phyloP scores from a whole-genome alignment of 2,797 vertebrate species.

The Sebastiscus albofasciatus region DNA sequence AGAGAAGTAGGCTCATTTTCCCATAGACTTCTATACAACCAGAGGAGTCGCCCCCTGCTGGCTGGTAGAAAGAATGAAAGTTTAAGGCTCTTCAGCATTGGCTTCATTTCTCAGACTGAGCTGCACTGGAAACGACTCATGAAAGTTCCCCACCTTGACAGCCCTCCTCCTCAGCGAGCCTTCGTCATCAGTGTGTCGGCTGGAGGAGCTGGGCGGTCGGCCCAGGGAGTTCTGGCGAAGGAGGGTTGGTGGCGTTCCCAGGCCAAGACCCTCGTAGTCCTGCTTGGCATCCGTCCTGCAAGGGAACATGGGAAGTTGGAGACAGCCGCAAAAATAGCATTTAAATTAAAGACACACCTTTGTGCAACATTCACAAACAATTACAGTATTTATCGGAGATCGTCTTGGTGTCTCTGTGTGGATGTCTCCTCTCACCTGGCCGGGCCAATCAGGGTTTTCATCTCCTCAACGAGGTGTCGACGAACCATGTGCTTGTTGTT shows the following conservation, averaged over 20 bases:
- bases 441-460: conserved; percentile 82
- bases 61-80: too few relatives aligned
- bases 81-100: too few relatives aligned
- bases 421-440: conserved; percentile 77
- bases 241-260: conserved; percentile 76
- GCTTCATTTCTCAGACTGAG: too few relatives aligned
- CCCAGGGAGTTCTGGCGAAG: conserved; percentile 79
- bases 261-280: conserved; percentile 74
- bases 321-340: neutral
- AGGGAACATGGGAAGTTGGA: neutral
- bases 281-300: conserved; percentile 77
- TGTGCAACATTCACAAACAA: neutral
- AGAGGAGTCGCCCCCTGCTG: too few relatives aligned
- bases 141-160: conserved; percentile 68
- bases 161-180: conserved; percentile 80
- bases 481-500: conserved; percentile 89
- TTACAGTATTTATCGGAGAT: neutral
- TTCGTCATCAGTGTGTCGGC: conserved; percentile 77
- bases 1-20: accelerated
- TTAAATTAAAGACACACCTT: neutral
- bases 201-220: conserved; percentile 60
- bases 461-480: conserved; percentile 88
- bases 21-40: too few relatives aligned
- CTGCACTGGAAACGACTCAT: neutral
- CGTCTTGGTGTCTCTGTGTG: neutral